These are phyloP conservation scores for Miniopterus natalensis DNA, from an alignment of 2,113 vertebrate species.

Conservation along the genomic window DNA sequence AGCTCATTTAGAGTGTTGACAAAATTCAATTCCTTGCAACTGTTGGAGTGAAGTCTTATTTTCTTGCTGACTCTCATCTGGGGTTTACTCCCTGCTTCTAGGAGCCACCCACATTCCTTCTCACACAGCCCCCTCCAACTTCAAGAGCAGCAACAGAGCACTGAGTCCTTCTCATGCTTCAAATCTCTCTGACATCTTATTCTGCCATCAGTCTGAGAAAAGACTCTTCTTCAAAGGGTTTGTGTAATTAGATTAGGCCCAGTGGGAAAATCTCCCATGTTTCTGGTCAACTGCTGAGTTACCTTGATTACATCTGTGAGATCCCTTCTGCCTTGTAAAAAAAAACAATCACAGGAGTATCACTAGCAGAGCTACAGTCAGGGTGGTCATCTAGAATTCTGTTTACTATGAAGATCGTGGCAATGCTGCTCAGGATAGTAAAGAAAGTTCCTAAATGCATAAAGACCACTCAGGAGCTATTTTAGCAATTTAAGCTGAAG, in stretches of 20 bases:
- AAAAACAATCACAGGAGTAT: background rate
- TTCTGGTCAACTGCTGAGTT: background rate
- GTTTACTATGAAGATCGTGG: background rate
- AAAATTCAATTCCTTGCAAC: background rate
- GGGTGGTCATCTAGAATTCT: constrained; percentile 15
- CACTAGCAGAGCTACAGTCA: background rate
- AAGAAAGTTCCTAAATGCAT: background rate
- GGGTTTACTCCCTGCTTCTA: background rate
- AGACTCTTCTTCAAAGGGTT: background rate
- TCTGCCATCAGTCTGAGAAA: background rate
- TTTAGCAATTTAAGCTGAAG: background rate
- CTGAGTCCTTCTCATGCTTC: background rate
- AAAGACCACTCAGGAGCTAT: background rate
- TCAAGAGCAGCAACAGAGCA: background rate
- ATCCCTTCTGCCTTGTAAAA: background rate
- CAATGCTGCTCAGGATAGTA: background rate
- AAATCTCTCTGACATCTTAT: background rate
- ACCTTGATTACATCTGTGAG: background rate
- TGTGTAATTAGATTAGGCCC: background rate
- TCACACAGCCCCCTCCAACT: background rate
- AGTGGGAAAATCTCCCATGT: background rate
- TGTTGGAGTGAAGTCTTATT: background rate
- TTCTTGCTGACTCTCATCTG: background rate
- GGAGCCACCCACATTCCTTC: background rate
- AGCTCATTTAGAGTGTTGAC: background rate